Evolutionary conservation across 2,797 vertebrate genomes (phyloP), one percentile per base, ranked within the genome.

Genomic region (Coregonus sp.): DNA sequence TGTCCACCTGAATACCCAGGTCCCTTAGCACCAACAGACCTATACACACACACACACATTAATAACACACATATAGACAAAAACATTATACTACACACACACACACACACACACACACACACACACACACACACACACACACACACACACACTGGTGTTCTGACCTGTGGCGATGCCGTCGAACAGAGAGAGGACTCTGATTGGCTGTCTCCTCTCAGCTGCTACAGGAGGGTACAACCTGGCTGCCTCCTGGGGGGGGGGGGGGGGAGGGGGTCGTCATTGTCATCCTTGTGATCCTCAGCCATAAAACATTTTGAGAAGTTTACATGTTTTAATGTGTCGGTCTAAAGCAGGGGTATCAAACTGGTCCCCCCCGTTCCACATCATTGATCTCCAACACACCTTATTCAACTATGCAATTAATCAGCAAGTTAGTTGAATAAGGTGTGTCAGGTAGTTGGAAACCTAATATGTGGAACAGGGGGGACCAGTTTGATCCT

Each of bases 161-260:
- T 93, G 80, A 97, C 96, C 96, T 92, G 97, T 97, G 5, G 97
- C 94, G 4, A 98, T 96, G 79, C 97, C 97, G 37, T 98, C 97
- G 11, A 99, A 99, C 67, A 99, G 89, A 0, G 97, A 99, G 65
- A 99, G 94, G 52, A 99, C 97, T 90, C 96, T 90, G 82, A 99
- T 96, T 14, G 97, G 97, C 81, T 94, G 93, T 88, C 97, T 94
- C 81, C 95, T 94, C 0, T 97, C 95, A 37, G 96, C 95, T 0
- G 95, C 92, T 31, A 99, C 95, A 0, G 94, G 95, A 31, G 96
- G 94, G 89, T 96, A 99, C 81, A 98, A 88, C 88, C 95, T 97
- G 35, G 96, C 94, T 0, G 93, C 92, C 51, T 95, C 94, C 94
- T 95, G 50, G 37, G 6, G 70, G 11, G 31, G 52, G 65, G 3